Evolutionary conservation across 2,888 invertebrate genomes (phyloP).

Genomic region (Rhodophaea formosa): DNA sequence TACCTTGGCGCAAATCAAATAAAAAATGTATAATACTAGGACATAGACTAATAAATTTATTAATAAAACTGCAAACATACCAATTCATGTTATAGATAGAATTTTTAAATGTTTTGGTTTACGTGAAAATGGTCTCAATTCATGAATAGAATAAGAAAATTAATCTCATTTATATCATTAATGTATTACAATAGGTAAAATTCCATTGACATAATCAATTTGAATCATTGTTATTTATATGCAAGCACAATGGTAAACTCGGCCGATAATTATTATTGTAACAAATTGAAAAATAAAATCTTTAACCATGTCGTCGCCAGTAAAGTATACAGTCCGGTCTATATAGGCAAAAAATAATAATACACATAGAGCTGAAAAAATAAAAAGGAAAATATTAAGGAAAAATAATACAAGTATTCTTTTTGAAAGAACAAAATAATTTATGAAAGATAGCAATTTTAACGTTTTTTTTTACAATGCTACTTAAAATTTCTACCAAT

Average conservation of each 20-base stretch:
- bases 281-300: background rate
- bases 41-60: too few species aligned
- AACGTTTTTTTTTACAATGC: too few species aligned
- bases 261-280: conserved; percentile 14
- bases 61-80: too few species aligned
- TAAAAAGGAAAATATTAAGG: too few species aligned
- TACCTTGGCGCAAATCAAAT: too few species aligned
- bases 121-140: background rate
- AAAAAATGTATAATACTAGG: too few species aligned
- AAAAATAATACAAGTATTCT: too few species aligned
- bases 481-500: too few species aligned
- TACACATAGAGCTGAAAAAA: background rate
- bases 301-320: background rate
- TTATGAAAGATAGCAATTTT: too few species aligned
- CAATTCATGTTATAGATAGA: background rate
- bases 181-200: conserved; percentile 11
- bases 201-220: conserved; percentile 28
- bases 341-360: too few species aligned
- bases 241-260: conserved; percentile 33
- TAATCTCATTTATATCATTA: conserved; percentile 23
- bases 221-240: conserved; percentile 12
- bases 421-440: too few species aligned
- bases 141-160: conserved; percentile 29
- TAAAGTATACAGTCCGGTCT: background rate
- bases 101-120: background rate